Percentiles rank a stretch among this genome's conserved stretches.
phyloP scores from a whole-genome alignment of 2,888 invertebrate species.

The Drosophila seclusa region DNA sequence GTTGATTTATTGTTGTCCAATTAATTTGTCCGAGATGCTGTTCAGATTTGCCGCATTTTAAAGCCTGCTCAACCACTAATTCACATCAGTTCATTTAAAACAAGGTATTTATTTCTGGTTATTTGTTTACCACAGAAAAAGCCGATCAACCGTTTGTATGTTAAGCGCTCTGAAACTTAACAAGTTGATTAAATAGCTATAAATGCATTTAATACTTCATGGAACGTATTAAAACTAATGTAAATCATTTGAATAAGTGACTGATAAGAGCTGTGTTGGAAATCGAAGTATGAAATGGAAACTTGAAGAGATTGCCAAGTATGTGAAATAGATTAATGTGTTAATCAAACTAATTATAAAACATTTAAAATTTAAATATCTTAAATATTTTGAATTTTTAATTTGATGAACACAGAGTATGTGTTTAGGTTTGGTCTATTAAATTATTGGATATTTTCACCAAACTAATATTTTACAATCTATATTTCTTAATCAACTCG shows the following conservation, averaged over 20 bases:
- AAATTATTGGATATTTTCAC: not conserved
- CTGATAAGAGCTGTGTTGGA: constrained; percentile 11
- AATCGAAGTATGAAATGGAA: constrained; percentile 5
- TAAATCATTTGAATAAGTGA: constrained; percentile 59
- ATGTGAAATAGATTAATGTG: constrained; percentile 2
- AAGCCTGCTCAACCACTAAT: constrained; percentile 55
- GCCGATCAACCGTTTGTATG: constrained; percentile 8
- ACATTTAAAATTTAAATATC: constrained; percentile 2
- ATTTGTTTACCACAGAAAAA: constrained; percentile 32
- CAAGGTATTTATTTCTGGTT: constrained; percentile 41
- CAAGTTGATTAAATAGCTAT: constrained; percentile 41
- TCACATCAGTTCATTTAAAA: constrained; percentile 21
- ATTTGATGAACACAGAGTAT: not conserved
- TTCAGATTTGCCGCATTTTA: constrained; percentile 63
- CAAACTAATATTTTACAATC: not conserved
- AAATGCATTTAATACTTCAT: constrained; percentile 48
- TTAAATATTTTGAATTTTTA: not conserved
- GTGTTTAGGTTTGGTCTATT: not conserved
- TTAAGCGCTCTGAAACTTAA: constrained; percentile 38
- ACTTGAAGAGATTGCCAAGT: constrained; percentile 3
- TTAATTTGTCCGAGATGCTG: constrained; percentile 78
- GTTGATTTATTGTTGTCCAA: constrained; percentile 76
- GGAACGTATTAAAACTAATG: constrained; percentile 47
- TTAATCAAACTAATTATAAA: constrained; percentile 27
- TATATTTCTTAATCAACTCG: not conserved